Evolutionary conservation across 2,113 vertebrate genomes (phyloP), one percentile per base, ranked within the genome.

Genomic region (Camelus bactrianus): DNA sequence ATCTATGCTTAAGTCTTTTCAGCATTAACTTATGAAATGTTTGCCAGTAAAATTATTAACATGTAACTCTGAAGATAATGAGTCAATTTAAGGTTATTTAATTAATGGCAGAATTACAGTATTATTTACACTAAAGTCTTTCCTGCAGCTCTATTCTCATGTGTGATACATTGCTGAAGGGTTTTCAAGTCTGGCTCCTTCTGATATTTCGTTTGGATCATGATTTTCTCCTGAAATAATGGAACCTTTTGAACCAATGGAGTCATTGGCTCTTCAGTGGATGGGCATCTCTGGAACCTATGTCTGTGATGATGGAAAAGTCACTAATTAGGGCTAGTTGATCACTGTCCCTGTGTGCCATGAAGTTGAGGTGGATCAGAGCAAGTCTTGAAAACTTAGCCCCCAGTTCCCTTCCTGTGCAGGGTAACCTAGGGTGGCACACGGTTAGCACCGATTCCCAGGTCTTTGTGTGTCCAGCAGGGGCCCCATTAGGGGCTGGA

Each of bases 1-100:
- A 72, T 50, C 96, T 92, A 20, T 58, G 87, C 64, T 91, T 73
- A 77, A 62, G 58, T 88, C 94, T 96, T 95, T 94, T 72, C 42
- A 65, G 83, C 93, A 97, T 94, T 83, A 97, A 94, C 89, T 96
- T 91, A 86, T 32, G 56, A 92, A 94, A 83, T 83, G 54, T 92
- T 96, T 96, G 90, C 90, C 92, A 38, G 69, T 95, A 88, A 77
- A 94, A 96, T 96, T 93, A 97, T 97, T 98, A 96, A 95, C 89
- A 87, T 76, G 94, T 94, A 96, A 92, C 94, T 86, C 91, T 60
- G 93, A 86, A 76, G 97, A 91, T 97, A 94, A 96, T 96, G 88
- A 96, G 94, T 96, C 77, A 32, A 38, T 94, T 96, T 92, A 54
- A 93, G 64, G 88, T 93, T 89, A 95, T 95, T 97, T 96, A 97